phyloP scores from a whole-genome alignment of 2,888 invertebrate genomes.

The Euphydryas editha region DNA sequence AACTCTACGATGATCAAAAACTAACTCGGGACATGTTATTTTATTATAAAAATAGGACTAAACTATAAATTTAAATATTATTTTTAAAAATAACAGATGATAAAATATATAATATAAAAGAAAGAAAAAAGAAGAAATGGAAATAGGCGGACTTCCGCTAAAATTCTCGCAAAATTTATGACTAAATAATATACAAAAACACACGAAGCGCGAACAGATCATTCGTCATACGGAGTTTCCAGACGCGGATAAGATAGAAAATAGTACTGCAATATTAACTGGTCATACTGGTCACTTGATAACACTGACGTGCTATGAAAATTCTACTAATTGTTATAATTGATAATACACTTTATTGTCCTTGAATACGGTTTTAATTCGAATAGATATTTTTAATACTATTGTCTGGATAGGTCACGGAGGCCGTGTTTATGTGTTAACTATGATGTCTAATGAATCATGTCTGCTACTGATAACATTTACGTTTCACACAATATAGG shows the following conservation, averaged over 20 bases:
- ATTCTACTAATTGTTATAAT: background rate
- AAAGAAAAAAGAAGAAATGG: too few relatives aligned
- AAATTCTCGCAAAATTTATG: too few relatives aligned
- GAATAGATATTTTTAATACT: background rate
- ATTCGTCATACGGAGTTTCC: slow-evolving; percentile 10
- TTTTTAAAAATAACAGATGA: too few relatives aligned
- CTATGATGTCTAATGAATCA: slow-evolving; percentile 21
- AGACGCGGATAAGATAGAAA: background rate
- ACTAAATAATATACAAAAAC: background rate
- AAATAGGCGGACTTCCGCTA: too few relatives aligned
- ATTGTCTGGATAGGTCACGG: slow-evolving; percentile 4
- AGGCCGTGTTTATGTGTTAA: slow-evolving; percentile 16
- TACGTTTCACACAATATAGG: slow-evolving; percentile 27
- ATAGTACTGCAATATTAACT: background rate
- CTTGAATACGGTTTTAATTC: background rate
- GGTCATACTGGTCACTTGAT: background rate
- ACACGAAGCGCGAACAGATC: background rate
- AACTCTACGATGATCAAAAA: too few relatives aligned
- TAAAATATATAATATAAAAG: too few relatives aligned
- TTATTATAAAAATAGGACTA: too few relatives aligned
- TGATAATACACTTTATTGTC: background rate
- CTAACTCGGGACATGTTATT: too few relatives aligned
- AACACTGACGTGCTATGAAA: background rate
- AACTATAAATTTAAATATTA: too few relatives aligned
- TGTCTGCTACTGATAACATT: slow-evolving; percentile 18